Conservation (phyloP, 2,797 vertebrate genomes). For the Lindbergichthys nudifrons region DNA sequence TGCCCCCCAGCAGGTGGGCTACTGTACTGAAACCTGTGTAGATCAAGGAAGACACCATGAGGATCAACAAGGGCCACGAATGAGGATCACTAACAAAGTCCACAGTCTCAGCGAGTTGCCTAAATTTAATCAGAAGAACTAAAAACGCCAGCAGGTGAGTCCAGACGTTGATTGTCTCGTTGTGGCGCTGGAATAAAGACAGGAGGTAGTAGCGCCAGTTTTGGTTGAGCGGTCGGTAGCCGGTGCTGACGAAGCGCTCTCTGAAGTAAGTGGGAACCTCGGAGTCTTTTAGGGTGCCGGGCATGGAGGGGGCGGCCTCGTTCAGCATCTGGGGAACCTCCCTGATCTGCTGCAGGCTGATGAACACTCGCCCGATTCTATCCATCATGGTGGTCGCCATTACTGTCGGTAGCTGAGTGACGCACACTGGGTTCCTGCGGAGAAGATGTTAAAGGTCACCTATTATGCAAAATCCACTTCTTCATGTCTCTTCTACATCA, state of each 20-base stretch:
- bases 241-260: slow-evolving; percentile 85
- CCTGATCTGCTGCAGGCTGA: slow-evolving; percentile 80
- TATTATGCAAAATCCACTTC: too few relatives aligned
- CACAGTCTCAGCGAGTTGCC: slow-evolving; percentile 76
- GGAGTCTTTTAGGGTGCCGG: slow-evolving; percentile 82
- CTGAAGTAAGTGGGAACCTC: slow-evolving; percentile 89
- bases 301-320: slow-evolving; percentile 70
- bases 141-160: slow-evolving; percentile 88
- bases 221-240: slow-evolving; percentile 89
- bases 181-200: slow-evolving; percentile 91
- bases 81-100: slow-evolving; percentile 87
- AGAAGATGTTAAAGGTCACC: background rate
- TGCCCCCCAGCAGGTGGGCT: slow-evolving; percentile 90
- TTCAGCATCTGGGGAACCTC: slow-evolving; percentile 79
- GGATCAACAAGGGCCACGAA: slow-evolving; percentile 88
- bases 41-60: slow-evolving; percentile 83
- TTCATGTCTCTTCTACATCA: too few relatives aligned
- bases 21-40: slow-evolving; percentile 87
- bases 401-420: background rate
- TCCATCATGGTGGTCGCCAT: slow-evolving; percentile 86
- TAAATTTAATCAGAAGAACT: slow-evolving; percentile 80
- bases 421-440: slow-evolving; percentile 26
- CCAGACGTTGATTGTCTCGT: slow-evolving; percentile 93
- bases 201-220: slow-evolving; percentile 91
- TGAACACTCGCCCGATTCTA: slow-evolving; percentile 84